Base-by-base conservation (phyloP, 1,140 invertebrate species). In the Brachionus plicatilis region DNA sequence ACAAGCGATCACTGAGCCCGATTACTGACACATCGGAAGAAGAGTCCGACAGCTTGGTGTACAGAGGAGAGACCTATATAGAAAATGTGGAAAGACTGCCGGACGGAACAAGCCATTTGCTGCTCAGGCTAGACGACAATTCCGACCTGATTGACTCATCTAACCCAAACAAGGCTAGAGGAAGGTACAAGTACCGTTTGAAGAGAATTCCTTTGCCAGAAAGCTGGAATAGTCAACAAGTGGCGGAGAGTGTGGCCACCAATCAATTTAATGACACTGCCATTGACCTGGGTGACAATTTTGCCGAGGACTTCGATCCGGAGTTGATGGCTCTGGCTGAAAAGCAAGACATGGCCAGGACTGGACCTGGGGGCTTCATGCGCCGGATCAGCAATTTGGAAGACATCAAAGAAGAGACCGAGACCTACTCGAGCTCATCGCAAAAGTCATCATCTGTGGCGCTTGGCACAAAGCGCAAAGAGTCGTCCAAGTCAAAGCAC, bases 351-450 rank as follows among this genome's bases (percentile, higher is more conserved):
- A 20, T 41, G 17, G 37, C 17, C n/a, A 24, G 41, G 24, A 29
- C 33, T 4, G 33, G 29, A 24, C 68, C 37, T 41, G 41, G 68
- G 0, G 29, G 33, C 3, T 41, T 72, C 0, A 20, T 72, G 17
- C 33, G 68, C 4, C 68, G 68, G 0, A 41, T 72, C 33, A 72
- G 3, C 41, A 72, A 72, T 72, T 43, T 72, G 8, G 68, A 72
- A 43, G 68, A 72, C 37, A 72, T 72, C 7, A 72, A 80, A 56
- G 76, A 80, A 80, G 76, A 80, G 20, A 80, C 43, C 2, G 76
- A 80, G 45, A 80, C 50, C 9, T 80, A 29, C 14, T 80, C 68
- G 37, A 72, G 33, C 17, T 72, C 68, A 11, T 72, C 68, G n/a
- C 37, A 41, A 43, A 72, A 72, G 20, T 72, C 68, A 8, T 72